Evolutionary conservation across 1,140 invertebrate genomes (phyloP).

Genomic region (Drosophila ercepeae): DNA sequence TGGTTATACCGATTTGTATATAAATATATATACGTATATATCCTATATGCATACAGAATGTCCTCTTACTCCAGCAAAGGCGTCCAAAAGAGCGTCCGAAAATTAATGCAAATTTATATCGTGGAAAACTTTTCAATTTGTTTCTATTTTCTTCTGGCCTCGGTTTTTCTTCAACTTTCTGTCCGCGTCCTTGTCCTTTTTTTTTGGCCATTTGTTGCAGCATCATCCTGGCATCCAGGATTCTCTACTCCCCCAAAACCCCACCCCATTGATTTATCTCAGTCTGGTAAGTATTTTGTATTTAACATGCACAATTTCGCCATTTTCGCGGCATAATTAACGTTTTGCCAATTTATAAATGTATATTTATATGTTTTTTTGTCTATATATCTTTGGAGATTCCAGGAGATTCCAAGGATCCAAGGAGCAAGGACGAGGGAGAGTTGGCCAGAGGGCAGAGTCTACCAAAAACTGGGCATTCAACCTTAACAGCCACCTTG

Average conservation of each 20-base stretch:
- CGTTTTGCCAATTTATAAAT: constrained; percentile 32
- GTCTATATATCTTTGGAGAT: not conserved
- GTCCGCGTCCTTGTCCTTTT: not conserved
- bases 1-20: not conserved
- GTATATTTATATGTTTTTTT: not conserved
- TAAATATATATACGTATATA: not conserved
- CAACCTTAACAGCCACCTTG: constrained; percentile 33
- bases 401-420: too few relatives aligned
- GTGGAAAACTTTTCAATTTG: constrained; percentile 77
- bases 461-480: constrained; percentile 26
- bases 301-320: constrained; percentile 63
- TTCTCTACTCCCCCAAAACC: too few relatives aligned
- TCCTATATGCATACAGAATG: constrained; percentile 12
- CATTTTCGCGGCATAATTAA: constrained; percentile 67
- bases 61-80: constrained; percentile 5
- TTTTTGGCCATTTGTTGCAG: constrained; percentile 37
- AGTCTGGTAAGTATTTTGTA: constrained; percentile 53
- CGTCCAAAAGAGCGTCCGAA: constrained; percentile 43
- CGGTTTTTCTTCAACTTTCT: not conserved
- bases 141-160: constrained; percentile 42
- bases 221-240: constrained; percentile 2
- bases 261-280: not conserved
- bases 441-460: not conserved
- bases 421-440: not conserved
- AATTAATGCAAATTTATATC: constrained; percentile 80